Conservation (phyloP, 2,888 invertebrate species). For the Oxytorus armatus region DNA sequence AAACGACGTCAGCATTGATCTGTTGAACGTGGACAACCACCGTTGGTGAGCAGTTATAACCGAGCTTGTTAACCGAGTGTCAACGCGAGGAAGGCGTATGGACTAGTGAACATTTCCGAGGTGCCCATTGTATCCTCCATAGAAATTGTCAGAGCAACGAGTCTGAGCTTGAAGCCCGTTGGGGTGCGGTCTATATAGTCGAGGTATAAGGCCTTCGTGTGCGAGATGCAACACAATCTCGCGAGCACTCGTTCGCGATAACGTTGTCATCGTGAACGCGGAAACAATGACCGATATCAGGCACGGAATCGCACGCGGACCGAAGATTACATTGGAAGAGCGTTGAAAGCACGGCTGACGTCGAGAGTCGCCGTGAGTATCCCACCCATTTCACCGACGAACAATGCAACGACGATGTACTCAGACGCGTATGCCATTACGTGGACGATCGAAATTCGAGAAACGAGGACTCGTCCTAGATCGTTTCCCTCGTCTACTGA, state of each 20-base stretch:
- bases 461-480: conserved; percentile 64
- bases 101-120: conserved; percentile 36
- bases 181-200: conserved; percentile 18
- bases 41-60: neutral
- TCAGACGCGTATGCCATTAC: conserved; percentile 9
- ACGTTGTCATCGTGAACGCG: conserved; percentile 67
- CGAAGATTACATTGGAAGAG: conserved; percentile 69
- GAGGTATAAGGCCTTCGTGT: conserved; percentile 12
- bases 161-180: conserved; percentile 32
- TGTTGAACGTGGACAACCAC: too few relatives aligned
- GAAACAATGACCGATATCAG: conserved; percentile 70
- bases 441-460: conserved; percentile 64
- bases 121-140: conserved; percentile 42
- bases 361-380: conserved; percentile 37
- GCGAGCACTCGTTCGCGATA: conserved; percentile 54
- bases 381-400: conserved; percentile 33
- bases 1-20: conserved; percentile 35
- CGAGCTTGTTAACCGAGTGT: conserved; percentile 21
- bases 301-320: conserved; percentile 54
- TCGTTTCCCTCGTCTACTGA: conserved; percentile 51
- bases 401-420: conserved; percentile 51
- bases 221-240: conserved; percentile 25
- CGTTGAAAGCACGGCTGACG: conserved; percentile 61
- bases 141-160: conserved; percentile 56
- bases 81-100: conserved; percentile 5